These are phyloP conservation scores for Incurvaria masculella DNA, from an alignment of 2,888 invertebrate species.

Conservation along the genomic window DNA sequence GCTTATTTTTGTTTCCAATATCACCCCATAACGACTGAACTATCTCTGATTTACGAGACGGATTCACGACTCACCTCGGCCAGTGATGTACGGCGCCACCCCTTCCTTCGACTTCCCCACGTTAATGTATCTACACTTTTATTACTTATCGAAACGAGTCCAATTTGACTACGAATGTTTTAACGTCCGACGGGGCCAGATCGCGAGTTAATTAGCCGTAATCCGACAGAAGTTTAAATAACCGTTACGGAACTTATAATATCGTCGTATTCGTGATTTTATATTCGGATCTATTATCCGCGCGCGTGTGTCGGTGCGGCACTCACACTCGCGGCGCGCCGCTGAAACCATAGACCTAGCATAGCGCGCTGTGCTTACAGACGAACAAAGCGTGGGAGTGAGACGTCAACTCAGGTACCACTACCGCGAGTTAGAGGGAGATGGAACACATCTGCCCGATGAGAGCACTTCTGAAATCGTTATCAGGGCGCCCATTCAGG, in stretches of 20 bases:
- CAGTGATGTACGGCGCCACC: not conserved
- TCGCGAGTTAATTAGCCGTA: not conserved
- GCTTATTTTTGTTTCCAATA: no score
- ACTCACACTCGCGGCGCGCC: not conserved
- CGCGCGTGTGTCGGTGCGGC: not conserved
- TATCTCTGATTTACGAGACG: no score
- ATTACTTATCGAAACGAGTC: constrained; percentile 40
- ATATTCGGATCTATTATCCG: not conserved
- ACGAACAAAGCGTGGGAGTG: no score
- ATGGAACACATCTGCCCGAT: no score
- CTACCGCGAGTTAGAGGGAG: no score
- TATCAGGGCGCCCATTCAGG: no score
- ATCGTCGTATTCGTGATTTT: not conserved
- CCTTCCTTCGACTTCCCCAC: not conserved
- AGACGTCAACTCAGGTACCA: no score
- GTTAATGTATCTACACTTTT: constrained; percentile 21
- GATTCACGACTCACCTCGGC: no score
- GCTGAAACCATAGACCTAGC: not conserved
- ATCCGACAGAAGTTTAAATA: not conserved
- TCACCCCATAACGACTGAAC: no score
- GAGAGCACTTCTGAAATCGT: no score
- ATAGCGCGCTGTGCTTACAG: no score
- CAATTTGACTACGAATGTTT: constrained; percentile 30
- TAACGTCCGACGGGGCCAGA: constrained; percentile 19
- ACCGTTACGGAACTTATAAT: not conserved